Evolutionary conservation across 2,888 invertebrate species (phyloP).

Genomic region (Drepana falcataria): DNA sequence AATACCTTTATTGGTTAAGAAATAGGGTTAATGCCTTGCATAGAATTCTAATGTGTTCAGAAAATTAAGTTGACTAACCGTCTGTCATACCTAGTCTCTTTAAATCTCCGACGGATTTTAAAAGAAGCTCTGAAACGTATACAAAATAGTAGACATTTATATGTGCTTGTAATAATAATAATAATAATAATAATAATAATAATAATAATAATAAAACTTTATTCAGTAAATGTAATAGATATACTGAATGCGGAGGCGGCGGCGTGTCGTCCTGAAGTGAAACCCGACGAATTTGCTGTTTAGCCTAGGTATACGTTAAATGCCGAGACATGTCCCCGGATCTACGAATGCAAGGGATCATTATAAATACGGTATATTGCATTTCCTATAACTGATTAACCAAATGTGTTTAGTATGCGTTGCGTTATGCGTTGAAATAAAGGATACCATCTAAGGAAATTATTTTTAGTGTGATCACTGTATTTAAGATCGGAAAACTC

Average conservation of each 20-base stretch:
- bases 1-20: no score
- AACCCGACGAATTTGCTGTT: slow-evolving; percentile 24
- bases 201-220: no score
- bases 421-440: no score
- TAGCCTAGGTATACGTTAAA: slow-evolving; percentile 33
- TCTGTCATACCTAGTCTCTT: neutral
- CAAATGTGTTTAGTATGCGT: no score
- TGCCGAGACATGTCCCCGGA: slow-evolving; percentile 38
- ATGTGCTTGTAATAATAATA: neutral
- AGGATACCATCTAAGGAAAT: no score
- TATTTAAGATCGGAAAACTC: no score
- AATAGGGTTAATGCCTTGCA: no score
- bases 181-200: no score
- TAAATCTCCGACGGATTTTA: neutral
- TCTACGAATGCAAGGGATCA: slow-evolving; percentile 14
- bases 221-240: no score
- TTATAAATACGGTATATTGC: slow-evolving; percentile 19
- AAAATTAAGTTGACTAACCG: no score
- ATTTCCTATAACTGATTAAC: neutral
- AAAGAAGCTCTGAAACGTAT: neutral
- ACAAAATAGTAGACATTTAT: neutral
- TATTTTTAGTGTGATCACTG: no score
- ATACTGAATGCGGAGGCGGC: neutral
- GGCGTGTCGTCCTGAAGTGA: slow-evolving; percentile 19
- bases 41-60: no score